These are phyloP conservation scores for Steatornis caripensis DNA, from an alignment of 2,113 vertebrate species.

Conservation along the genomic window DNA sequence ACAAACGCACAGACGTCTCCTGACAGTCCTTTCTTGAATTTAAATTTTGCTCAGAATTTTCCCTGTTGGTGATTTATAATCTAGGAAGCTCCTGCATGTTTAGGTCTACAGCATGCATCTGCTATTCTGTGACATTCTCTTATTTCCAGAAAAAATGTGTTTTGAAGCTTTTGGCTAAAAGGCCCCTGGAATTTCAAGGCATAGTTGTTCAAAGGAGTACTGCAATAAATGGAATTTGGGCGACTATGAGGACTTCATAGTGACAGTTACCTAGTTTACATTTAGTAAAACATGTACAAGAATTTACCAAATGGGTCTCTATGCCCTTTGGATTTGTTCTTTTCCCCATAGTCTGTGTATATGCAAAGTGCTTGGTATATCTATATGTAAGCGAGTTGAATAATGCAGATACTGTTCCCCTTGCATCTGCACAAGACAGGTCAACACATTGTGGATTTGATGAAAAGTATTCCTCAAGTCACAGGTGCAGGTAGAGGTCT, in stretches of 20 bases:
- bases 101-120: neutral
- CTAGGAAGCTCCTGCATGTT: neutral
- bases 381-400: neutral
- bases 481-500: neutral
- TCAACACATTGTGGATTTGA: rapidly evolving
- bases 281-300: neutral
- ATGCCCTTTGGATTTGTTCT: neutral
- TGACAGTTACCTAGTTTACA: neutral
- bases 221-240: neutral
- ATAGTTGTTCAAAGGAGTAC: neutral
- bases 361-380: neutral
- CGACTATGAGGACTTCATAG: neutral
- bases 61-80: neutral
- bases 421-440: neutral
- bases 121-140: neutral
- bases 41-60: neutral
- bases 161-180: neutral
- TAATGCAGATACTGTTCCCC: neutral
- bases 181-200: neutral
- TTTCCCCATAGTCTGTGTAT: neutral
- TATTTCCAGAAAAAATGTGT: neutral
- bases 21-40: neutral
- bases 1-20: neutral
- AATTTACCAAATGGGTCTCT: neutral
- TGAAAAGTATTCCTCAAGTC: neutral